These are phyloP conservation scores for Ranitomeya variabilis DNA, from an alignment of 2,113 vertebrate genomes.

Conservation along the genomic window DNA sequence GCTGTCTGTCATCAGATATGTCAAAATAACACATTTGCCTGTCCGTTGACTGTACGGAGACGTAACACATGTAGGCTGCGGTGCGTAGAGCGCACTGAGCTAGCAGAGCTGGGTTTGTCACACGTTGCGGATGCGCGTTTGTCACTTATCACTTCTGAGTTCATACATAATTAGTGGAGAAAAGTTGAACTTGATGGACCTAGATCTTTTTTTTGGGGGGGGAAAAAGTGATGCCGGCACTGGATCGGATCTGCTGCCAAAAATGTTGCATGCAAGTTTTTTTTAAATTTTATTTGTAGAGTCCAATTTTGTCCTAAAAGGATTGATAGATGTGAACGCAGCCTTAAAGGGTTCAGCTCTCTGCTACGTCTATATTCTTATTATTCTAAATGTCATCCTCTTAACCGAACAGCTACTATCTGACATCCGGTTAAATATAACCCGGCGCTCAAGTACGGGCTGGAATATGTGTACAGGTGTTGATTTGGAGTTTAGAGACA, in stretches of 20 bases:
- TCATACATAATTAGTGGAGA: too few species aligned
- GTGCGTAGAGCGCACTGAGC: background rate
- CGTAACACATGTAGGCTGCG: background rate
- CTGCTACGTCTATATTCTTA: background rate
- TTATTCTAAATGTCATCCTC: background rate
- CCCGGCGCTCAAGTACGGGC: background rate
- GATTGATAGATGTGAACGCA: too few species aligned
- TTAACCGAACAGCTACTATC: background rate
- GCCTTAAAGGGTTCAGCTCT: background rate
- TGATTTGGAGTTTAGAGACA: conserved; percentile 63
- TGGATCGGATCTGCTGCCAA: too few species aligned
- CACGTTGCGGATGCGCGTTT: background rate
- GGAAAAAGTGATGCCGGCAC: too few species aligned
- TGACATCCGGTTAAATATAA: conserved; percentile 2
- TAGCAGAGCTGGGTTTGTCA: conserved; percentile 16
- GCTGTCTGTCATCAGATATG: conserved; percentile 49
- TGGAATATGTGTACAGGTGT: conserved; percentile 74
- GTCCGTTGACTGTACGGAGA: conserved; percentile 20
- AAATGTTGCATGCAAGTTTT: too few species aligned
- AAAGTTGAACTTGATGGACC: too few species aligned
- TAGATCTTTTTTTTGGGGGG: too few species aligned
- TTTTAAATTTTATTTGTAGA: too few species aligned
- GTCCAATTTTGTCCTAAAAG: too few species aligned
- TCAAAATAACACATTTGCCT: conserved; percentile 45
- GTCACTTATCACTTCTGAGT: background rate